Base-by-base conservation (phyloP, 2,113 vertebrate genomes). In the Dendropsophus ebraccatus region DNA sequence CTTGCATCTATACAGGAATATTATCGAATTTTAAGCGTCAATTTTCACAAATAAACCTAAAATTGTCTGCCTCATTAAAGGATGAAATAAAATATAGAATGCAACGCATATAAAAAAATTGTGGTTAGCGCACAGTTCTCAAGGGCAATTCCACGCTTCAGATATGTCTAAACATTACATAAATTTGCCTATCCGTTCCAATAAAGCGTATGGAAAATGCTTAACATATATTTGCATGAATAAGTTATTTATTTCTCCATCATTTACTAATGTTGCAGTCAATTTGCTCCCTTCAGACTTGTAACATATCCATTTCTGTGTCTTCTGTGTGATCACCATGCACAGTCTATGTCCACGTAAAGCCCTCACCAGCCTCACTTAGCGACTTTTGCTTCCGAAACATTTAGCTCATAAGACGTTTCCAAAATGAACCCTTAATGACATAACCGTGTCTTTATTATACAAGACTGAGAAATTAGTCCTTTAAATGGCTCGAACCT, bases 401-500 rank as follows among this genome's bases (percentile, higher is more conserved):
- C 87, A 88, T 86, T 87, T 69, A 76, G 78, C 52, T 49, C 28
- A 4, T 67, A 73, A 74, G 67, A 60, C 67, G 80, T 74, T 74
- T 81, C 25, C 23, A 70, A 60, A 78, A 56, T 67, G 58, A 67
- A 52, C 56, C 54, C 52, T 78, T 69, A 77, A 87, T 87, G 76
- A 62, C n/a, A 49, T 77, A 84, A 84, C 56, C 52, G 19, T 56
- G 74, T 52, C 54, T 80, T 83, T 50, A 83, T 83, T 83, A 83
- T 67, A 32, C 21, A 41, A 87, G 72, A 67, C 79, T n/a, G 21
- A 32, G 70, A 82, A 87, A 85, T 92, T 87, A 86, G 89, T 92
- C 92, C 86, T 90, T n/a, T 91, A 90, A 90, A 91, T 89, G 90
- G 93, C 92, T 92, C 90, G 92, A 89, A 90, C 89, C 88, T 81